phyloP scores from a whole-genome alignment of 2,888 invertebrate species.

The Stegophylla sp. region DNA sequence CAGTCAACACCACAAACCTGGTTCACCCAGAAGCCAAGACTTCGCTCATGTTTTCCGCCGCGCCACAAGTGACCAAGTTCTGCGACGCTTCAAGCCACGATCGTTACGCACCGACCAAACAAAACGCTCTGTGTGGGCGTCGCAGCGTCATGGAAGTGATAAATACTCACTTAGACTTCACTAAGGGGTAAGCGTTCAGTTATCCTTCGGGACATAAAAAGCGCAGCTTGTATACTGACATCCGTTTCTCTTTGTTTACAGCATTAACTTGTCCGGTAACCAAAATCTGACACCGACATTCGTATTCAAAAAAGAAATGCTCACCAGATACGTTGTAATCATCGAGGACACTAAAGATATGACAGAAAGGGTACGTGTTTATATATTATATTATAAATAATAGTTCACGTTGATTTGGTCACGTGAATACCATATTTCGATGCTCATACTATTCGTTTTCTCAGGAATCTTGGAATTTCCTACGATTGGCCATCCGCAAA shows the following conservation, averaged over 20 bases:
- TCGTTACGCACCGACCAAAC: slow-evolving; percentile 72
- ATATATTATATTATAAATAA: too few species aligned
- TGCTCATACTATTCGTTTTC: background rate
- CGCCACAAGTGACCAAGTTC: slow-evolving; percentile 69
- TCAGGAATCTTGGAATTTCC: slow-evolving; percentile 70
- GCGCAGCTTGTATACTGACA: background rate
- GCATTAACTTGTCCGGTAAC: slow-evolving; percentile 60
- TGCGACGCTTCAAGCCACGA: slow-evolving; percentile 72
- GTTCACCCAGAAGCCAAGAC: slow-evolving; percentile 67
- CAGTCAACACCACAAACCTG: slow-evolving; percentile 65
- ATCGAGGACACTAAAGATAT: slow-evolving; percentile 71
- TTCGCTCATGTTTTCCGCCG: slow-evolving; percentile 68
- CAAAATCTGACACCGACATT: slow-evolving; percentile 67
- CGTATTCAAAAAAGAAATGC: slow-evolving; percentile 67
- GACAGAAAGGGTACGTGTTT: slow-evolving; percentile 66
- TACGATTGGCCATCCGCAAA: slow-evolving; percentile 70
- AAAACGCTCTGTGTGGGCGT: slow-evolving; percentile 71
- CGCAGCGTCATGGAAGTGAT: slow-evolving; percentile 71
- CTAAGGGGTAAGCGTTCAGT: slow-evolving; percentile 63
- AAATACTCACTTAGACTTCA: slow-evolving; percentile 68
- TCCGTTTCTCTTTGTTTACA: slow-evolving; percentile 61
- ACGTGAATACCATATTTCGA: too few species aligned
- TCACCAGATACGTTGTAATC: slow-evolving; percentile 69
- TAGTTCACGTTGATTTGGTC: too few species aligned
- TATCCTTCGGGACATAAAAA: too few species aligned